Conservation (phyloP, 2,888 invertebrate species). For the Nezara viridula region DNA sequence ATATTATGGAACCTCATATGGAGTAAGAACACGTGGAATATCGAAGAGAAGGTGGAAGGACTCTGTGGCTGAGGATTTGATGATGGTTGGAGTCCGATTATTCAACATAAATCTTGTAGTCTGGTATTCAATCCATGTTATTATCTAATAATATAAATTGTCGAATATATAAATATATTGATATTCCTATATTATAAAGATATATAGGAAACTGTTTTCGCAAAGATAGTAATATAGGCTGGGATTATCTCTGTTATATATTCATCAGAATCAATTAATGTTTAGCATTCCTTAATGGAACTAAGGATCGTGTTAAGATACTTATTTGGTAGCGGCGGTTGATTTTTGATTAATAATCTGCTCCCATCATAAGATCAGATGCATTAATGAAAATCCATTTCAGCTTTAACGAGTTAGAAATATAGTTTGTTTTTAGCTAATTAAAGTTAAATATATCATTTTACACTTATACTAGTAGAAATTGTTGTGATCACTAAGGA, state of each 20-base stretch:
- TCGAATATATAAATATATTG: slow-evolving; percentile 24
- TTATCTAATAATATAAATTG: background rate
- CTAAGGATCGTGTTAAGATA: background rate
- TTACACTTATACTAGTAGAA: no score
- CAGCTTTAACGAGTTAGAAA: no score
- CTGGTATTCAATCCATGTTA: background rate
- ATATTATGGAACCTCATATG: no score
- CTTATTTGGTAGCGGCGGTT: background rate
- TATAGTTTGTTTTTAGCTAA: background rate
- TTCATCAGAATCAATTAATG: background rate
- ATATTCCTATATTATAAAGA: background rate
- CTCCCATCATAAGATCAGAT: background rate
- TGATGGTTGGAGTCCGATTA: no score
- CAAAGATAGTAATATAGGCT: background rate
- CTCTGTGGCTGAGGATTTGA: no score
- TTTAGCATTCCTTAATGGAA: background rate
- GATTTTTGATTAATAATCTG: background rate
- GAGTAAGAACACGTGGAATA: no score
- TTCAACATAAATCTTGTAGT: background rate
- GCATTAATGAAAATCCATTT: background rate
- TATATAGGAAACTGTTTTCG: background rate
- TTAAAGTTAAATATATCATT: no score
- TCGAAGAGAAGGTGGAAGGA: no score
- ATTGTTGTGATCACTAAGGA: no score
- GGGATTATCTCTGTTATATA: background rate